Base-by-base conservation (phyloP, 2,113 vertebrate species). In the Echinops telfairi region DNA sequence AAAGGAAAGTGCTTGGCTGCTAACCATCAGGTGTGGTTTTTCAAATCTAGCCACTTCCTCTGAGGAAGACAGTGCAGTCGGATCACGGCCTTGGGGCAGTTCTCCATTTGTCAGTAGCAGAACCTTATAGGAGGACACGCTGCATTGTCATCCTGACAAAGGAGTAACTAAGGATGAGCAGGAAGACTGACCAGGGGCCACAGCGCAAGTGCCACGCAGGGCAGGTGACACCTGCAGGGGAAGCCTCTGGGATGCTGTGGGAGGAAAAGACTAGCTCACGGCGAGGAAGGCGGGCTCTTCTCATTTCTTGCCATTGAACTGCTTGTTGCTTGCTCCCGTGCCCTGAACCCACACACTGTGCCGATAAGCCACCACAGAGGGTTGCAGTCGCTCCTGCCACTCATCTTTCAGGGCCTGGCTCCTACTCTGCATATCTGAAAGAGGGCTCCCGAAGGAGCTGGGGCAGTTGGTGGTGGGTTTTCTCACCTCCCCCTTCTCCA, bases 301-400 rank as follows among this genome's bases (percentile, higher is more conserved):
- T 80, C 29, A 57, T 73, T 68, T 88, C 68, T 82, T 71, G 77
- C 36, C 66, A 68, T 25, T 68, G 78, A 94, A 29, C 84, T 58
- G 84, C 75, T 33, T 83, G 57, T 89, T 53, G 43, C 86, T 85
- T 70, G 20, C 15, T 0, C 86, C 85, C 73, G 60, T n/a, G 66
- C 58, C 31, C 12, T 33, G 20, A 76, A 94, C 38, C 40, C 15
- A 20, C 27, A 16, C 58, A 19, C 33, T 43, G n/a, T 77, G 40
- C 70, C 62, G 57, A 25, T 43, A 33, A 36, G 1, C 38, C 38
- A 8, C 3, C 19, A 60, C 33, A 43, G 23, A 22, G 47, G 9
- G 47, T 17, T 76, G n/a, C 5, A 5, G 70, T 88, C 33, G 5
- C 53, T 82, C 0, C 7, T 25, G n/a, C 47, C 53, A 57, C 47